Evolutionary conservation across 2,888 invertebrate species (phyloP).

Genomic region (Troglohyphantes excavatus): DNA sequence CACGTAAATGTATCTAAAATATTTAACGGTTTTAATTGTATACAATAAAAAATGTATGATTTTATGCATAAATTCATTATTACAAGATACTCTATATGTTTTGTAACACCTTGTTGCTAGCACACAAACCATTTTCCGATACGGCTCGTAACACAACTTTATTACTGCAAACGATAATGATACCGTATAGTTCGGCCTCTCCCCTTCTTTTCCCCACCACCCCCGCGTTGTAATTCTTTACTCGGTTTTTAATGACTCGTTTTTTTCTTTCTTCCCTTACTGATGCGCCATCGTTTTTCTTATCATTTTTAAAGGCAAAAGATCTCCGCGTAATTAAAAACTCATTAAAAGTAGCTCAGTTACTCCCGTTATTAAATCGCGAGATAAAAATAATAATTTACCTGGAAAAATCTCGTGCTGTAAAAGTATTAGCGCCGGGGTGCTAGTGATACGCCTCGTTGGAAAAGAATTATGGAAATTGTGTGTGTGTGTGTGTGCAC

Average conservation of each 20-base stretch:
- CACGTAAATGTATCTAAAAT: too few species aligned
- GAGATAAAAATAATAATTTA: constrained; percentile 70
- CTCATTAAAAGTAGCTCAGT: constrained; percentile 72
- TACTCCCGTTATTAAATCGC: constrained; percentile 63
- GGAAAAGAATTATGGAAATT: constrained; percentile 8
- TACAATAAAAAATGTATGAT: too few species aligned
- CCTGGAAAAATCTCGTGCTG: constrained; percentile 40
- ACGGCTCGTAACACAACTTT: not conserved
- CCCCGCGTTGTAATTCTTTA: constrained; percentile 17
- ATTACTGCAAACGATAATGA: constrained; percentile 28
- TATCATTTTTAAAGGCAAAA: constrained; percentile 37
- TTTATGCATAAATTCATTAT: too few species aligned
- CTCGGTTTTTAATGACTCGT: constrained; percentile 63
- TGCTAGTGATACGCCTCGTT: not conserved
- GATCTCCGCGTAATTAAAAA: constrained; percentile 70
- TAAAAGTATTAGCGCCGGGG: constrained; percentile 11
- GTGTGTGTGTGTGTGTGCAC: not conserved
- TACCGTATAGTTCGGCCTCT: constrained; percentile 6
- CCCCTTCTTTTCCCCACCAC: not conserved
- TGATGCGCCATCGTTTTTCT: constrained; percentile 15
- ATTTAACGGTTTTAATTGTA: too few species aligned
- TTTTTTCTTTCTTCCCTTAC: constrained; percentile 7
- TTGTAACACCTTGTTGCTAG: too few species aligned
- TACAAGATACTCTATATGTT: too few species aligned
- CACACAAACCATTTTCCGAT: too few species aligned